These are phyloP conservation scores for Conomelus anceps DNA, from an alignment of 2,888 invertebrate species.

Conservation along the genomic window DNA sequence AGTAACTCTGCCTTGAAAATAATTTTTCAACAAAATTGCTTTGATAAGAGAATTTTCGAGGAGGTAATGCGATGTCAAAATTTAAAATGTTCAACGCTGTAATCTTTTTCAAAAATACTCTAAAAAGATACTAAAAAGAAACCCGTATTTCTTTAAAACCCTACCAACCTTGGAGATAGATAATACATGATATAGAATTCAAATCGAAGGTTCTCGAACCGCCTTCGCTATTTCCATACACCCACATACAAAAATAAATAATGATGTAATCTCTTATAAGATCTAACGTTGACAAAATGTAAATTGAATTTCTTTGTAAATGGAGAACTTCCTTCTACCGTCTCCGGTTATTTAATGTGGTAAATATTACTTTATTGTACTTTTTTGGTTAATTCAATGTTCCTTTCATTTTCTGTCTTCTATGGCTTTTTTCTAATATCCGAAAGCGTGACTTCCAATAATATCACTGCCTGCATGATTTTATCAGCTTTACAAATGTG, in stretches of 20 bases:
- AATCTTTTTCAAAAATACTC: too few relatives aligned
- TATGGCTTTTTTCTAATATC: too few relatives aligned
- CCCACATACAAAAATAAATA: neutral
- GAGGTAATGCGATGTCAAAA: too few relatives aligned
- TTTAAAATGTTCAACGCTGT: too few relatives aligned
- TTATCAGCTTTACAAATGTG: too few relatives aligned
- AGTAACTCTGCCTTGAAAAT: too few relatives aligned
- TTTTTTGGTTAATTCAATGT: too few relatives aligned
- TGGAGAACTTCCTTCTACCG: neutral
- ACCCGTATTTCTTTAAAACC: neutral
- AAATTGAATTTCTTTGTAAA: neutral
- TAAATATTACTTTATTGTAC: neutral
- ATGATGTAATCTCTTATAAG: neutral
- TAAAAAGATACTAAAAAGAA: neutral
- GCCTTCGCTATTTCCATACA: neutral
- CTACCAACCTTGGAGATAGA: neutral
- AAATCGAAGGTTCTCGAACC: neutral
- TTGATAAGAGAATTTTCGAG: too few relatives aligned
- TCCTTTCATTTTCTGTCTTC: too few relatives aligned
- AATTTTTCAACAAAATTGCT: too few relatives aligned
- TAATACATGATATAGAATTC: neutral
- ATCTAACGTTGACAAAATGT: neutral
- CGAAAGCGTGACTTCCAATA: too few relatives aligned
- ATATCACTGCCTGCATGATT: too few relatives aligned
- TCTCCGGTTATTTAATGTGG: neutral